A percentile compares a stretch with the other conserved stretches of the same genome.
Conservation (phyloP, 1,140 invertebrate species). For the Holcopasites calliopsidis region DNA sequence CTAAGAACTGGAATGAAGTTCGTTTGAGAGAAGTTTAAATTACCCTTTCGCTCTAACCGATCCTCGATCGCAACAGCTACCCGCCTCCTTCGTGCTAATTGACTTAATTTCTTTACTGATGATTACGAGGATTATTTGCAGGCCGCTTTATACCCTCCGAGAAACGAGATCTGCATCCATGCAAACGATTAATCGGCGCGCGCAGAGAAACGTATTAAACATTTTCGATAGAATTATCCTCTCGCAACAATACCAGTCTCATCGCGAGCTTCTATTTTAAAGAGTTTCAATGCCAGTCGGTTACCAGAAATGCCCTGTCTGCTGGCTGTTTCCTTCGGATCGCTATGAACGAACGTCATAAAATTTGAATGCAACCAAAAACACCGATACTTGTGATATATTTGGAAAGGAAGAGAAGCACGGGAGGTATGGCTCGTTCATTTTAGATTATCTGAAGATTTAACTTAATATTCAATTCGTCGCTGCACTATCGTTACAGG, state of each 20-base stretch:
- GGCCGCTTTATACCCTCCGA: slow-evolving; percentile 38
- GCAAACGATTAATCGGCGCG: slow-evolving; percentile 1
- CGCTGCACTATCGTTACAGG: no score
- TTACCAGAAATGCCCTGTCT: not conserved
- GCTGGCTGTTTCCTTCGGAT: not conserved
- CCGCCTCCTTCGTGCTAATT: slow-evolving; percentile 53
- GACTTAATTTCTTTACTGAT: slow-evolving; percentile 59
- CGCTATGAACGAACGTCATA: no score
- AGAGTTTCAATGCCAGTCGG: not conserved
- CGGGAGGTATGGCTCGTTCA: no score
- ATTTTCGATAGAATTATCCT: slow-evolving; percentile 24
- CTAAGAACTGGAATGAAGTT: slow-evolving; percentile 31
- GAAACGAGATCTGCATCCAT: slow-evolving; percentile 19
- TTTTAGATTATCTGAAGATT: no score
- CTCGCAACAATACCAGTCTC: not conserved
- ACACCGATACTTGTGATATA: no score
- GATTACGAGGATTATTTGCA: slow-evolving; percentile 56
- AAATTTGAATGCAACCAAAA: no score
- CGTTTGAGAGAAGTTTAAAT: slow-evolving; percentile 57
- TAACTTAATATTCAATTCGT: no score
- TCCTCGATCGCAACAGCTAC: slow-evolving; percentile 12
- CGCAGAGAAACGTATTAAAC: slow-evolving; percentile 10
- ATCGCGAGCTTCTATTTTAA: not conserved
- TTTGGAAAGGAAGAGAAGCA: no score
- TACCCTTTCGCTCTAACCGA: slow-evolving; percentile 45